A percentile compares a stretch with the other conserved stretches of the same genome.
Conservation (phyloP, 1,140 invertebrate species). For the Panulirus ornatus region DNA sequence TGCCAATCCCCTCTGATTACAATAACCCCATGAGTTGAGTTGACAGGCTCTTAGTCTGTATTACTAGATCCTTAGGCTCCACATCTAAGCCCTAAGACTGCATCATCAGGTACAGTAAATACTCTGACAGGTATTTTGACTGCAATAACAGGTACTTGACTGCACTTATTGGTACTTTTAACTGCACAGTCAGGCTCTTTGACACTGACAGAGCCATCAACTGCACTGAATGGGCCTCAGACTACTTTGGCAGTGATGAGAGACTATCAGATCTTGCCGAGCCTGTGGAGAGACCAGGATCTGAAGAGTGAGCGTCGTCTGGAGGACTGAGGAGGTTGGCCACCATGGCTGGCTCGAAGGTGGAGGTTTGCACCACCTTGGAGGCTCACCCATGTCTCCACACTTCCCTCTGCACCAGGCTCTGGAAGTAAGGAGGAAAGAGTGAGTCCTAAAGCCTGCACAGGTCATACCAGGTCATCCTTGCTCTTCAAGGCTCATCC, state of each 20-base stretch:
- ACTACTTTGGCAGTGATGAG: too few species aligned
- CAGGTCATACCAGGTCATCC: too few species aligned
- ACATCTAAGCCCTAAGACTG: too few species aligned
- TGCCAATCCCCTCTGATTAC: not conserved
- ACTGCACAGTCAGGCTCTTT: too few species aligned
- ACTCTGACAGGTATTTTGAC: too few species aligned
- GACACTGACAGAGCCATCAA: too few species aligned
- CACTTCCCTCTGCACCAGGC: slow-evolving; percentile 77
- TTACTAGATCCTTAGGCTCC: not conserved
- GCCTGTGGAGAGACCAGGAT: slow-evolving; percentile 80
- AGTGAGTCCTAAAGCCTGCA: too few species aligned
- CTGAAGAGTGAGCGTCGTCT: slow-evolving; percentile 78
- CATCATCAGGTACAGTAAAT: too few species aligned
- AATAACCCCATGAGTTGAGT: not conserved
- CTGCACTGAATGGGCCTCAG: too few species aligned
- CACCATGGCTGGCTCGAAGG: slow-evolving; percentile 78
- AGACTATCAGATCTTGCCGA: slow-evolving; percentile 78
- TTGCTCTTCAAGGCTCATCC: too few species aligned
- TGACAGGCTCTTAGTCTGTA: not conserved
- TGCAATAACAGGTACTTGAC: too few species aligned
- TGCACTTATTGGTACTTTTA: too few species aligned
- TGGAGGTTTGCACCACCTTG: slow-evolving; percentile 80
- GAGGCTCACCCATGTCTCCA: slow-evolving; percentile 79
- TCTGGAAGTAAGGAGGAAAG: slow-evolving; percentile 65
- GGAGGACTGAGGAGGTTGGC: slow-evolving; percentile 78